phyloP scores from a whole-genome alignment of 2,113 vertebrate genomes.

The Atlantisia rogersi region DNA sequence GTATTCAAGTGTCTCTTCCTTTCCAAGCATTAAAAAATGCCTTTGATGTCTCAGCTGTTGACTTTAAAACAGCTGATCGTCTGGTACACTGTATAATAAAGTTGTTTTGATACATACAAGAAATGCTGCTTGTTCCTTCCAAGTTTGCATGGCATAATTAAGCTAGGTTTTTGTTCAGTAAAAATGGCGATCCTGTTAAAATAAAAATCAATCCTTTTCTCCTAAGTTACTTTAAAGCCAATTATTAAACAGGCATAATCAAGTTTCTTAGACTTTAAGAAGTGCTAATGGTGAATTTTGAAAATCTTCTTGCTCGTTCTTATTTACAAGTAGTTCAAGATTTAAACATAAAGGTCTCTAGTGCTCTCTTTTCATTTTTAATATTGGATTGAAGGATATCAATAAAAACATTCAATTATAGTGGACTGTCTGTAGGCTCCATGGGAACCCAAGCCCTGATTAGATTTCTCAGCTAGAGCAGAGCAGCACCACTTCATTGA shows the following conservation, averaged over 20 bases:
- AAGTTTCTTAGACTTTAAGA: neutral
- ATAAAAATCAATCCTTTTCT: neutral
- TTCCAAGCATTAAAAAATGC: neutral
- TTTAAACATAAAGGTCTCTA: neutral
- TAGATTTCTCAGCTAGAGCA: neutral
- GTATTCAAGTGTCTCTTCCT: neutral
- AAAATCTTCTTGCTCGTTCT: neutral
- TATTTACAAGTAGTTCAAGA: neutral
- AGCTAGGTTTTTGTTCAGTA: neutral
- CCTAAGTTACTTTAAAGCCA: neutral
- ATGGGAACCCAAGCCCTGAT: rapidly evolving
- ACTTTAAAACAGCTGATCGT: conserved; percentile 19
- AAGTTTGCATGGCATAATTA: neutral
- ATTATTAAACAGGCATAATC: neutral
- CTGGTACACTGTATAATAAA: neutral
- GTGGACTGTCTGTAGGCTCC: neutral
- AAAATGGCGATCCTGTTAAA: neutral
- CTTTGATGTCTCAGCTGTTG: neutral
- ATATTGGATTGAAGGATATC: neutral
- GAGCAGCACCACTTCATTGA: neutral
- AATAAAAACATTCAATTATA: neutral
- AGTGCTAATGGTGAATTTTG: neutral
- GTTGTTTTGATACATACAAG: conserved; percentile 20
- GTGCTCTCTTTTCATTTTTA: neutral
- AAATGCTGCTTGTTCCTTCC: neutral